A percentile compares a stretch with the other conserved stretches of the same genome.
Evolutionary conservation across 2,113 vertebrate genomes (phyloP).

Genomic region (Lepisosteus oculatus): DNA sequence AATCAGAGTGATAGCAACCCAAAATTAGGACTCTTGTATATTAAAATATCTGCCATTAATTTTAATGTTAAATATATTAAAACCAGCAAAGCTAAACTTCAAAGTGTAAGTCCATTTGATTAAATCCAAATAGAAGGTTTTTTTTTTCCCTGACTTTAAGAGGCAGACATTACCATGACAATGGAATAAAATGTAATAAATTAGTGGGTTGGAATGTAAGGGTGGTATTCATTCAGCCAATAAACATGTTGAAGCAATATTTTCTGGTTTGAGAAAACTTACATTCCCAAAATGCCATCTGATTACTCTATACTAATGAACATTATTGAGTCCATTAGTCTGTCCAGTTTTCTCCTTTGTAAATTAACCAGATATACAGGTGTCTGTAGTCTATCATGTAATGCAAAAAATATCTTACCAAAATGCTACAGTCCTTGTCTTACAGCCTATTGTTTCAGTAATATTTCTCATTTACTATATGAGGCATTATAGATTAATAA

Average conservation of each 20-base stretch:
- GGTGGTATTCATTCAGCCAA: constrained; percentile 33
- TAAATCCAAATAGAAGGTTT: background rate
- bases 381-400: too few species aligned
- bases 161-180: too few species aligned
- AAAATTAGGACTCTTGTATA: too few species aligned
- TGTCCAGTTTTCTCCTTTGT: background rate
- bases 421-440: too few species aligned
- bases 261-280: constrained; percentile 29
- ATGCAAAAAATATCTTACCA: too few species aligned
- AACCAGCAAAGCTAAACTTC: constrained; percentile 10
- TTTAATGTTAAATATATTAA: constrained; percentile 20
- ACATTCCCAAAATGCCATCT: background rate
- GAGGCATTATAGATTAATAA: too few species aligned
- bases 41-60: background rate
- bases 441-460: too few species aligned
- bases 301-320: background rate
- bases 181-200: constrained; percentile 6
- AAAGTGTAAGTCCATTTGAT: constrained; percentile 11
- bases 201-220: constrained; percentile 15
- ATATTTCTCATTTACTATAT: too few species aligned
- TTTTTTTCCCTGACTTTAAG: too few species aligned
- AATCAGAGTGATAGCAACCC: too few species aligned
- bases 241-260: constrained; percentile 23
- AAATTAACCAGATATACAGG: constrained; percentile 6
- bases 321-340: background rate